A percentile compares a stretch with the other conserved stretches of the same genome.
Evolutionary conservation across 2,888 invertebrate genomes (phyloP).

Genomic region (Palloptera scutellata): DNA sequence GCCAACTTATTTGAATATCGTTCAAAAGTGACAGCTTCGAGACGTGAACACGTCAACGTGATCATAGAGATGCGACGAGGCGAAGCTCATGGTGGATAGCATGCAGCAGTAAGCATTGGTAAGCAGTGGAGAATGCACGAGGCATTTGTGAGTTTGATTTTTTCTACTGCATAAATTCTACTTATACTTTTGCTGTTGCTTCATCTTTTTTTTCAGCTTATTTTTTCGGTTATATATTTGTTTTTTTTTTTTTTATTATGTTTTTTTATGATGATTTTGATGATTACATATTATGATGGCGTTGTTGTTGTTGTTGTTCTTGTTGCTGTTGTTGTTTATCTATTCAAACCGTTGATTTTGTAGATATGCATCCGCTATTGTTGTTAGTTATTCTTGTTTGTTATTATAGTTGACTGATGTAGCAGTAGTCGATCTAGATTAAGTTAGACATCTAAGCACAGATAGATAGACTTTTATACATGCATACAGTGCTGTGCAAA

Average conservation of each 20-base stretch:
- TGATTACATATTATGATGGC: constrained; percentile 48
- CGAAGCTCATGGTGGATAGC: too few species aligned
- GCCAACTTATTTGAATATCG: constrained; percentile 33
- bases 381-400: too few species aligned
- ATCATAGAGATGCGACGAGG: not conserved
- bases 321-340: not conserved
- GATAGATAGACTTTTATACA: too few species aligned
- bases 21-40: constrained; percentile 29
- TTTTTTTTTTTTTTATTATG: constrained; percentile 1
- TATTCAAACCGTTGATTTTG: constrained; percentile 42
- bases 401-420: too few species aligned
- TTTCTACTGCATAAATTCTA: too few species aligned
- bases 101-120: too few species aligned
- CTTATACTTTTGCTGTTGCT: not conserved
- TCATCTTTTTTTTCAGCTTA: too few species aligned
- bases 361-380: constrained; percentile 14
- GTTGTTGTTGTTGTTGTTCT: constrained; percentile 42
- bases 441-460: constrained; percentile 8
- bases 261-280: constrained; percentile 38
- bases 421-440: constrained; percentile 10
- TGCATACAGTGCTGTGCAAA: too few species aligned
- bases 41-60: constrained; percentile 10
- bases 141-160: too few species aligned
- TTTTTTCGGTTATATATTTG: too few species aligned
- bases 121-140: too few species aligned